These are phyloP conservation scores for Alosa alosa DNA, from an alignment of 2,113 vertebrate species.

Conservation along the genomic window DNA sequence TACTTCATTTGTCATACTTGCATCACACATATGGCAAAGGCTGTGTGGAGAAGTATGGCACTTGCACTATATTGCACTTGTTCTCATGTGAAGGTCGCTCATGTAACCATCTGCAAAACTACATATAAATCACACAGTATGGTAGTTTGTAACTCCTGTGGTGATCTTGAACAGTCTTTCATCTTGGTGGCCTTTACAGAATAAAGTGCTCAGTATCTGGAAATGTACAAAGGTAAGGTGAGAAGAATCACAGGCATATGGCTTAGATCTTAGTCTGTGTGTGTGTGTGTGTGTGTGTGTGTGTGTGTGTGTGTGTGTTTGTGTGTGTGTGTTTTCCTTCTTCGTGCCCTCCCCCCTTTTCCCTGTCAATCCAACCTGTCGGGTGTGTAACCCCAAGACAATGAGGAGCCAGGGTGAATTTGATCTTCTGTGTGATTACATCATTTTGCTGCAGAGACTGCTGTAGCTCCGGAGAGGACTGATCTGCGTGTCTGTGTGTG, in stretches of 20 bases:
- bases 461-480: neutral
- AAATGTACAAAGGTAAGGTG: slow-evolving; percentile 34
- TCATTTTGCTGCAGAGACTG: slow-evolving; percentile 43
- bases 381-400: slow-evolving; percentile 40
- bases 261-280: slow-evolving; percentile 62
- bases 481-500: neutral
- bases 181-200: neutral
- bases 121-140: slow-evolving; percentile 6
- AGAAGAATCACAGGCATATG: slow-evolving; percentile 60
- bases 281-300: slow-evolving; percentile 42
- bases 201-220: neutral
- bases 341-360: slow-evolving; percentile 31
- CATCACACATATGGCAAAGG: neutral
- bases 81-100: neutral
- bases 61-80: neutral
- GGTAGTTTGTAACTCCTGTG: neutral
- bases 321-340: neutral
- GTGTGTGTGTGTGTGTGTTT: neutral
- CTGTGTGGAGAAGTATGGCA: neutral
- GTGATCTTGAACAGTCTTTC: neutral
- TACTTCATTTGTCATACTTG: neutral
- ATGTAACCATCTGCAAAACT: neutral
- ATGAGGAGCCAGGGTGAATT: slow-evolving; percentile 38
- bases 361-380: slow-evolving; percentile 60
- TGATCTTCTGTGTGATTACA: slow-evolving; percentile 51